A percentile compares a stretch with the other conserved stretches of the same genome.
These are phyloP conservation scores for Stercorarius parasiticus DNA, from an alignment of 2,113 vertebrate species.

Conservation along the genomic window DNA sequence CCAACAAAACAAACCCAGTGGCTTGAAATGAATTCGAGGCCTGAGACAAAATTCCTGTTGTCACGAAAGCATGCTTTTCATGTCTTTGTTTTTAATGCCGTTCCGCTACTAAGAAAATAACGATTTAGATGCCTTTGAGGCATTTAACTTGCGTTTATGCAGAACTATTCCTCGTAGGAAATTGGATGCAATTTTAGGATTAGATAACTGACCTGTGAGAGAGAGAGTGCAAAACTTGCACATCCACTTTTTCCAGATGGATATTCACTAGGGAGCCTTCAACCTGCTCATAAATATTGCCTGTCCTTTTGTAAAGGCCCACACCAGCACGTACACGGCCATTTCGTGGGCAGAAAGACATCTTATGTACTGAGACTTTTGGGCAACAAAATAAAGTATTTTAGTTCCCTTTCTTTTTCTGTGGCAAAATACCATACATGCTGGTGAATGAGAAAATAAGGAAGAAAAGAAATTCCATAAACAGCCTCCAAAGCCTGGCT, in stretches of 20 bases:
- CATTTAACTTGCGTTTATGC: neutral
- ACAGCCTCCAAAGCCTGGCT: neutral
- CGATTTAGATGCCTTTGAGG: neutral
- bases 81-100: neutral
- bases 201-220: slow-evolving; percentile 15
- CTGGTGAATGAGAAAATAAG: neutral
- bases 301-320: neutral
- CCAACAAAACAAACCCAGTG: neutral
- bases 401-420: neutral
- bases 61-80: neutral
- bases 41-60: neutral
- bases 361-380: neutral
- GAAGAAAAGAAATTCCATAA: neutral
- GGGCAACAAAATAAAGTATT: neutral
- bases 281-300: neutral
- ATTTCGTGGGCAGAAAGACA: neutral
- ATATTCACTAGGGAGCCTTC: neutral
- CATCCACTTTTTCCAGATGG: neutral
- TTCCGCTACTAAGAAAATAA: neutral
- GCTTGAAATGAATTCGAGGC: neutral
- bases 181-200: slow-evolving; percentile 4
- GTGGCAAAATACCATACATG: neutral
- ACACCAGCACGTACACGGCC: neutral
- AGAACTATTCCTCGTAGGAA: neutral
- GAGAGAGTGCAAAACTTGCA: neutral